These are phyloP conservation scores for Melolontha melolontha DNA, from an alignment of 2,888 invertebrate species.

Conservation along the genomic window DNA sequence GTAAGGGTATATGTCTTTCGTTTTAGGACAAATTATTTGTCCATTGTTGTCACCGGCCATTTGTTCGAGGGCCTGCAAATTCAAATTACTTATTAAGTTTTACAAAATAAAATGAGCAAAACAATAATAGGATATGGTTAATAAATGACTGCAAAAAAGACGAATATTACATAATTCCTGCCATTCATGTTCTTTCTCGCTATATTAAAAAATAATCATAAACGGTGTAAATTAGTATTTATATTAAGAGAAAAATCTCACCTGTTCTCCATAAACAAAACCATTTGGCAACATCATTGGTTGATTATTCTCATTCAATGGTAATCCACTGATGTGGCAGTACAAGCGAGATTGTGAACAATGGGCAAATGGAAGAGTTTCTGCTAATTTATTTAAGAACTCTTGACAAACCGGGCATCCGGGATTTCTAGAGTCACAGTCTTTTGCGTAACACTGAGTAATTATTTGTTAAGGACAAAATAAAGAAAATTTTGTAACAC, in stretches of 20 bases:
- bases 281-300: constrained; percentile 99
- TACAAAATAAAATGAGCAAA: constrained; percentile 7
- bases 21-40: constrained; percentile 92
- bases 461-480: constrained; percentile 46
- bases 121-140: no score
- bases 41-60: constrained; percentile 94
- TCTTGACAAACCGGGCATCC: constrained; percentile 95
- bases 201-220: background rate
- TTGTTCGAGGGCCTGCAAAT: constrained; percentile 83
- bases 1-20: constrained; percentile 90
- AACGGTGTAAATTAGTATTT: background rate
- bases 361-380: constrained; percentile 92
- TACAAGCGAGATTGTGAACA: constrained; percentile 95
- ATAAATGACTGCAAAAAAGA: no score
- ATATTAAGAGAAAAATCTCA: constrained; percentile 59
- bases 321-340: constrained; percentile 89
- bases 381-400: constrained; percentile 88
- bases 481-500: no score
- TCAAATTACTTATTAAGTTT: constrained; percentile 13
- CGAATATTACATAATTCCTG: background rate
- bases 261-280: constrained; percentile 94
- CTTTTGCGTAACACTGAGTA: constrained; percentile 77
- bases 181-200: no score
- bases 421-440: constrained; percentile 76
- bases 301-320: constrained; percentile 97